Evolutionary conservation across 2,797 vertebrate species (phyloP), one percentile per base, ranked within the genome.

Genomic region (Anas bernieri): DNA sequence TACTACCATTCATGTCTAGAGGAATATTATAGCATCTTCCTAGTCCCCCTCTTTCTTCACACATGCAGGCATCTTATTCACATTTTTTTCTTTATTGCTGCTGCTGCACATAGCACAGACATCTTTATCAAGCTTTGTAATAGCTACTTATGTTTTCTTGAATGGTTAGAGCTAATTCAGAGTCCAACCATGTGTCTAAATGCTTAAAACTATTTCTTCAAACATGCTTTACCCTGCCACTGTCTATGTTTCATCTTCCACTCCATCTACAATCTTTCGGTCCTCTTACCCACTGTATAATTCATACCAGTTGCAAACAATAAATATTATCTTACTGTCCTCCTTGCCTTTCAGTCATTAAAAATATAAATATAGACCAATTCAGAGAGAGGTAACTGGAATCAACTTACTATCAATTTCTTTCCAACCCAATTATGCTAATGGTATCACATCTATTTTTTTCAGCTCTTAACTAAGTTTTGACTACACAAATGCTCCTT

Each of bases 121-220:
- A 87, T 75, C 90, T 95, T 94, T 91, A 94, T 87, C 83, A 75
- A 90, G 75, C 94, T 91, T 85, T 80, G 4, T 92, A 96, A 96
- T 59, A 88, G 72, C 81, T 92, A 85, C 83, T 93, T 94, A 89
- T 54, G 87, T 87, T 96, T 94, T 92, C 58, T 76, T 88, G 74
- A 94, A 92, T 66, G 72, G 83, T 72, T 81, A 78, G 75, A 96
- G 82, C 81, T 94, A 96, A 96, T 95, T 96, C 94, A 96, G 90
- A 85, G 46, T 68, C 64, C 75, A 83, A 58, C 43, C 86, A 55
- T 46, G 86, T 92, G 86, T 90, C 83, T 61, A 91, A 62, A 58
- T 45, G 75, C 50, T 92, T 96, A 95, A 93, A 93, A 90, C 78
- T 87, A 8, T 64, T 88, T 64, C 35, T 89, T 90, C 93, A 83